Evolutionary conservation across 2,797 vertebrate species (phyloP), one percentile per base, ranked within the genome.

Genomic region (Novumbra hubbsi): DNA sequence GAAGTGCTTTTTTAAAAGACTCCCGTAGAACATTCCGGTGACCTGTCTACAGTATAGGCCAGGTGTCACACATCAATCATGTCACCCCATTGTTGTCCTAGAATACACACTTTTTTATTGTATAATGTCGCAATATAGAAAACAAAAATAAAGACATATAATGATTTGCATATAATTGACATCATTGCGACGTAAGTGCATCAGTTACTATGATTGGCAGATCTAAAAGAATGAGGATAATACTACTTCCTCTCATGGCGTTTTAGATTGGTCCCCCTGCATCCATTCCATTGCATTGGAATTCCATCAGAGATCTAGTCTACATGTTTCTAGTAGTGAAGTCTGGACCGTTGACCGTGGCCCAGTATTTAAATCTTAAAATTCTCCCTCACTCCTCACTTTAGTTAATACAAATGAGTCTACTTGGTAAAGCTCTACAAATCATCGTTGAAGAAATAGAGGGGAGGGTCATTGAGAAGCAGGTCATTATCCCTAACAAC

Each of bases 111-210:
- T 30, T 57, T 41, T 17, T n/a, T 11, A 30, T 34, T 27, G 34
- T 32, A 41, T 21, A 67, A 67, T 49, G 14, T 69, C 41, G 50
- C 27, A 32, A 65, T 65, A 65, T 65, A 32, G 16, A 69, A 49
- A 38, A 71, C 55, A 28, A 52, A 71, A 34, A 71, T 71, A 71
- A 32, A 71, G 45, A 60, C 30, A 71, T 32, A 50, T 17, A 30
- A 21, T 60, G 50, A 60, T 38, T 60, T 71, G n/a, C 30, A 71
- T 38, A 71, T 57, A 14, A 45, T 19, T 16, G 15, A 24, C 17
- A 71, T 34, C 11, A 32, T 67, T 38, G 7, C 4, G n/a, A 68
- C 24, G 66, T 68, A 68, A 24, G 34, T 68, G 66, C 66, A 24
- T 68, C 66, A 68, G 66, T 45, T 45, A 41, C 41, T 30, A 32